Percentiles rank a stretch among this genome's conserved stretches.
phyloP scores from a whole-genome alignment of 2,113 vertebrate species.

The Tinamus guttatus region DNA sequence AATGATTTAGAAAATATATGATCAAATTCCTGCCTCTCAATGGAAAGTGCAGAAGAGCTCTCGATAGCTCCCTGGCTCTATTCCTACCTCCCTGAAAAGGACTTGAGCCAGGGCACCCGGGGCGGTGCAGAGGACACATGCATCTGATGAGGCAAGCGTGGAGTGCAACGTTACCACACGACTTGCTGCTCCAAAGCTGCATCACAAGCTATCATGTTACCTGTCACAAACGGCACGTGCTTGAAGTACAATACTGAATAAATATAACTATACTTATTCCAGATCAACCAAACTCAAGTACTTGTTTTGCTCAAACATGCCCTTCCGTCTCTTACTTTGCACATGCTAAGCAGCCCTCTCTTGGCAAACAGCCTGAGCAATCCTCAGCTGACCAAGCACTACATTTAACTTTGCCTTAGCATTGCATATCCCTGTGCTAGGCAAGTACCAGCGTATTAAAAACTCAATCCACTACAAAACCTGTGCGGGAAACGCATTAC shows the following conservation, averaged over 20 bases:
- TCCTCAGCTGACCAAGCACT: background rate
- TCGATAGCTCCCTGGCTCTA: background rate
- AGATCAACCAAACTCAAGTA: background rate
- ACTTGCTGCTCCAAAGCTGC: background rate
- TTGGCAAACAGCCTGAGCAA: background rate
- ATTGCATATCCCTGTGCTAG: background rate
- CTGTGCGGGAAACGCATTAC: background rate
- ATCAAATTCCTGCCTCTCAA: constrained; percentile 28
- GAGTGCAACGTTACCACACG: background rate
- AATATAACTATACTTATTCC: background rate
- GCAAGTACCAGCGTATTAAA: background rate
- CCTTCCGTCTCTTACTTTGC: background rate
- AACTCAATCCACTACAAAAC: background rate
- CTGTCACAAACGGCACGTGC: background rate
- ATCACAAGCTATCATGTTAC: background rate
- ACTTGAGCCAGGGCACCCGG: background rate
- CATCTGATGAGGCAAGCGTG: background rate
- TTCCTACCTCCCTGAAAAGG: background rate
- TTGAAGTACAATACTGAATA: background rate
- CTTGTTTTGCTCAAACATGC: background rate
- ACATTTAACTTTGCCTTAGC: background rate
- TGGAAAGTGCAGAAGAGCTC: background rate
- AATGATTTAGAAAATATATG: background rate
- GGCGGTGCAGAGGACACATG: background rate
- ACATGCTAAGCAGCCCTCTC: background rate